These are phyloP conservation scores for Chaetodon trifascialis DNA, from an alignment of 2,113 vertebrate species.

Conservation along the genomic window DNA sequence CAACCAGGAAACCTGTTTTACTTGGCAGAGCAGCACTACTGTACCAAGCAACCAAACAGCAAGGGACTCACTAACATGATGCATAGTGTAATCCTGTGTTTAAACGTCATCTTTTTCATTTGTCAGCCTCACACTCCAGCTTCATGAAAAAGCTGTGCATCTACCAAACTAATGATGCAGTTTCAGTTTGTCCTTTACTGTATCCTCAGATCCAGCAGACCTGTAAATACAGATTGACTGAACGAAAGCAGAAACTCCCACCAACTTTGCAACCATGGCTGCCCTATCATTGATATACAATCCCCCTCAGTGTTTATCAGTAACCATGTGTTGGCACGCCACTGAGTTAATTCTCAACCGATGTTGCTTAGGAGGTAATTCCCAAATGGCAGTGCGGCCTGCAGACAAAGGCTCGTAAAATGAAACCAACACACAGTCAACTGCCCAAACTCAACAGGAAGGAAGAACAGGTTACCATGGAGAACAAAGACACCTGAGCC, in stretches of 20 bases:
- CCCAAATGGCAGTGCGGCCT: conserved; percentile 40
- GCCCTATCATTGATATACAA: conserved; percentile 45
- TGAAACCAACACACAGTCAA: conserved; percentile 57
- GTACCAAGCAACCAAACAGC: neutral
- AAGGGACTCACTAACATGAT: neutral
- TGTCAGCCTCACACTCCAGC: neutral
- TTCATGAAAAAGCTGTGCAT: neutral
- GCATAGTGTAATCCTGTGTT: neutral
- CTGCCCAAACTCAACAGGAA: conserved; percentile 56
- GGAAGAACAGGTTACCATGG: conserved; percentile 80
- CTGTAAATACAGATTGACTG: neutral
- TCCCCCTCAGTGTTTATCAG: conserved; percentile 68
- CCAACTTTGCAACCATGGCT: conserved; percentile 50
- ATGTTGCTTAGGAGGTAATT: conserved; percentile 71
- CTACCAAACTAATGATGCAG: neutral
- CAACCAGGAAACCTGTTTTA: neutral
- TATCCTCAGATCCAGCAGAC: neutral
- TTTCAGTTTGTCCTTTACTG: neutral
- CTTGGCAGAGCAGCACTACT: neutral
- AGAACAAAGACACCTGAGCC: conserved; percentile 60
- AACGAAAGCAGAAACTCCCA: conserved; percentile 1
- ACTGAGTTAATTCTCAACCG: conserved; percentile 75
- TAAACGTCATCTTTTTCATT: neutral
- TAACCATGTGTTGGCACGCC: conserved; percentile 68
- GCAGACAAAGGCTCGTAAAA: conserved; percentile 67